phyloP scores from a whole-genome alignment of 2,797 vertebrate genomes.

The Microctenopoma lineatum region DNA sequence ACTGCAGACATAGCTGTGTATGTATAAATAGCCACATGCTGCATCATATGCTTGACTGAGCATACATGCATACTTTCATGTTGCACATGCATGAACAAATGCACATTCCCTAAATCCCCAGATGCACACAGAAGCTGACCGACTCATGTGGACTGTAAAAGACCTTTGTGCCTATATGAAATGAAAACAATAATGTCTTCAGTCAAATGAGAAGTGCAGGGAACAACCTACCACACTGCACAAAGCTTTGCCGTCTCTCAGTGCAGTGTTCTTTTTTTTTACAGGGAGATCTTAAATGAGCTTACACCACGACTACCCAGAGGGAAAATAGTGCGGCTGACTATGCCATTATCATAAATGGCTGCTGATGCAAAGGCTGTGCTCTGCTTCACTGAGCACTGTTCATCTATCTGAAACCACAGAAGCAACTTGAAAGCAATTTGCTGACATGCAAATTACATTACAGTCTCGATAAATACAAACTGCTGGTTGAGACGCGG shows the following conservation, averaged over 20 bases:
- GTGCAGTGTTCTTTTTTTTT: slow-evolving; percentile 29
- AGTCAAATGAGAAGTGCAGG: slow-evolving; percentile 18
- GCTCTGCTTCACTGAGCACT: slow-evolving; percentile 27
- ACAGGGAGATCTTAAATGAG: slow-evolving; percentile 39
- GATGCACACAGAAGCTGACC: slow-evolving; percentile 9
- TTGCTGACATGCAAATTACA: slow-evolving; percentile 47
- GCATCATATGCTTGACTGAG: slow-evolving; percentile 30
- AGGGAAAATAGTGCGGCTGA: slow-evolving; percentile 39
- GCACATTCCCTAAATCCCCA: neutral
- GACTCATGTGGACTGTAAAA: neutral
- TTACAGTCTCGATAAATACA: slow-evolving; percentile 28
- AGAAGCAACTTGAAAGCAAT: slow-evolving; percentile 40
- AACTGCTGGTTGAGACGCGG: slow-evolving; percentile 13
- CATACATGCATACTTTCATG: slow-evolving; percentile 15
- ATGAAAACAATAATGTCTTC: slow-evolving; percentile 4
- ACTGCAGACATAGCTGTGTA: neutral
- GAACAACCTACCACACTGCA: slow-evolving; percentile 11
- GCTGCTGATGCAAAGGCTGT: slow-evolving; percentile 36
- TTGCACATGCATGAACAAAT: slow-evolving; percentile 32
- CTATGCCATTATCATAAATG: slow-evolving; percentile 48
- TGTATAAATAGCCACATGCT: slow-evolving; percentile 13
- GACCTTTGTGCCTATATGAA: neutral
- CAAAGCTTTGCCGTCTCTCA: slow-evolving; percentile 14
- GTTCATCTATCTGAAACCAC: slow-evolving; percentile 52
- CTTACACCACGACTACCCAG: slow-evolving; percentile 35